Evolutionary conservation across 2,797 vertebrate genomes (phyloP), one percentile per base, ranked within the genome.

Genomic region (Xiphorhynchus erythropygius): DNA sequence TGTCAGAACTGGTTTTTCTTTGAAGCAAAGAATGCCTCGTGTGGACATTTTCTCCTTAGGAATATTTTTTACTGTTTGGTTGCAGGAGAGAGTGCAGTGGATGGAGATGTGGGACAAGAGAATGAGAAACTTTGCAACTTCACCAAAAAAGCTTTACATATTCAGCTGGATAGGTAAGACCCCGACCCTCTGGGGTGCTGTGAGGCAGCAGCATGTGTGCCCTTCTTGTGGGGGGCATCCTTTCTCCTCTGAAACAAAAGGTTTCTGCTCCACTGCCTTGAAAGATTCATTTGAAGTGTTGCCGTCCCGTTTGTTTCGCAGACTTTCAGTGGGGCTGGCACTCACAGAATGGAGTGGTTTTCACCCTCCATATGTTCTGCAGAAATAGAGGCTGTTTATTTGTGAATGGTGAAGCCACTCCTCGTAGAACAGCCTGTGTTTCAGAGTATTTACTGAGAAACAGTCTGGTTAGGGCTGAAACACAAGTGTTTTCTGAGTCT

Each of bases 131-230:
- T 99, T 75, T 98, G 98, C 96, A 99, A 93, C 94, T 99, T 99
- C 94, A 98, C 99, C 22, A 99, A 99, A 97, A 99, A 99, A 97
- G 99, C 99, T 60, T 98, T 99, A 64, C 99, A 99, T 93, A 99
- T 99, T 97, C 99, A 99, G 55, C 97, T 99, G 97, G 99, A 99
- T 97, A 99, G 99, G 99, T 99, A 97, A 97, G 96, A 74, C 11
- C 18, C 44, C 12, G 32, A 33, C 50, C 17, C 10, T 7, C 44
- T 4, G 82, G 71, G 69, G 88, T n/a, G 46, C 18, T 15, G 17
- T 11, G 64, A 75, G 67, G 53, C 91, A 84, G 87, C 5, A 8
- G 46, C 64, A 49, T 18, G 0, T 5, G 7, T n/a, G 41, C 52
- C 32, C 18, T 46, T 37, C n/a, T 47, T 37, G 27, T 63, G 1